phyloP scores from a whole-genome alignment of 1,140 invertebrate genomes.

The Drosophila subobscura region DNA sequence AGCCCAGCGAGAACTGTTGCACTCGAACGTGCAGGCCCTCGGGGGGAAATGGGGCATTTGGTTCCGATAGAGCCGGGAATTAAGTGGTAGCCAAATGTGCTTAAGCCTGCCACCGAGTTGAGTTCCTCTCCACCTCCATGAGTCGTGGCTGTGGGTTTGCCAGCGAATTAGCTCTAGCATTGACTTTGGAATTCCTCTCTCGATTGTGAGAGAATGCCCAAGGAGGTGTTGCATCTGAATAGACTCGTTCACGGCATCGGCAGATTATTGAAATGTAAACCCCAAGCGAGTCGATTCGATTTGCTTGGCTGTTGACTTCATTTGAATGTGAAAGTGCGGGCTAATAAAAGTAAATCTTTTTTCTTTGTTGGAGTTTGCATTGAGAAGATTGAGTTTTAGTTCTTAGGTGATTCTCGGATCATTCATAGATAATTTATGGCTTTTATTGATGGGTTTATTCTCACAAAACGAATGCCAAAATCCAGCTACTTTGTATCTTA shows the following conservation, averaged over 20 bases:
- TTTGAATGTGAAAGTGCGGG: conserved; percentile 1
- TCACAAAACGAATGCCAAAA: too few species aligned
- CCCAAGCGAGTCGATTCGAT: conserved; percentile 10
- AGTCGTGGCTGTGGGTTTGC: conserved; percentile 22
- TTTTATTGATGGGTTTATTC: too few species aligned
- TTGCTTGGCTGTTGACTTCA: neutral
- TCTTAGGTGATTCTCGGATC: too few species aligned
- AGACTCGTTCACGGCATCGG: conserved; percentile 11
- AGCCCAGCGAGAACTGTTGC: neutral
- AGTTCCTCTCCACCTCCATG: conserved; percentile 1
- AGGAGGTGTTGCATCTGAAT: conserved; percentile 40
- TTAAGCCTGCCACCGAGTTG: conserved; percentile 45
- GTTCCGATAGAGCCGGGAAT: conserved; percentile 46
- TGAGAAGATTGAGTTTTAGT: too few species aligned
- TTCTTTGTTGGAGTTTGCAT: too few species aligned
- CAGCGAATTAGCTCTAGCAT: conserved; percentile 45
- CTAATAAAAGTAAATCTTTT: too few species aligned
- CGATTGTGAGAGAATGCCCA: conserved; percentile 62
- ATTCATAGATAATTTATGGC: too few species aligned
- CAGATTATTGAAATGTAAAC: conserved; percentile 13
- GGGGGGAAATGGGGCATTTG: conserved; percentile 27
- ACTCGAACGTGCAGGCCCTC: conserved; percentile 60
- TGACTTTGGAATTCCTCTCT: conserved; percentile 51
- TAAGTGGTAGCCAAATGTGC: conserved; percentile 73
- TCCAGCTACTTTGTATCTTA: too few species aligned